Evolutionary conservation across 2,113 vertebrate species (phyloP).

Genomic region (Nettapus auritus): DNA sequence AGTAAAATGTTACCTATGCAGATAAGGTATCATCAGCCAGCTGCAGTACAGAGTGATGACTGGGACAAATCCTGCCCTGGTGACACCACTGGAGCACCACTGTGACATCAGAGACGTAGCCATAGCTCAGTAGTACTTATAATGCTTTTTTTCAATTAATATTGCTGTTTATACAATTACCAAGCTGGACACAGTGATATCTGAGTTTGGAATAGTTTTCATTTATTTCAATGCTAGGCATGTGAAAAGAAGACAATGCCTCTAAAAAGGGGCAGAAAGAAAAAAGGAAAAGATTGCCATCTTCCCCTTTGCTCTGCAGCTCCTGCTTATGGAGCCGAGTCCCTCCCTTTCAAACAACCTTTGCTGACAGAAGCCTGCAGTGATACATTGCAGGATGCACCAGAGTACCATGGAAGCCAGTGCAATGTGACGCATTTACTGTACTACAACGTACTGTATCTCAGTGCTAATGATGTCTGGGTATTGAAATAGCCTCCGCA

Average conservation of each 20-base stretch:
- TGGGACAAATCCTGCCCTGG: neutral
- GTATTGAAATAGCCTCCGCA: constrained; percentile 66
- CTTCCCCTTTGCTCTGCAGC: neutral
- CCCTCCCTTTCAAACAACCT: constrained; percentile 75
- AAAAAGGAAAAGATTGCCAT: neutral
- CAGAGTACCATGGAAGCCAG: constrained; percentile 39
- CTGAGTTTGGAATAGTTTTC: neutral
- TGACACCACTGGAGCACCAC: neutral
- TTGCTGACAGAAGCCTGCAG: constrained; percentile 56
- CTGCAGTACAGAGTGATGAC: neutral
- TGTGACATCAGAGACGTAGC: neutral
- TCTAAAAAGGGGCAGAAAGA: neutral
- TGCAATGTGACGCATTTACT: constrained; percentile 64
- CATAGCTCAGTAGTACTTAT: neutral
- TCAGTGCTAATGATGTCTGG: constrained; percentile 71
- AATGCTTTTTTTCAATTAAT: neutral
- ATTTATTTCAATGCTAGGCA: neutral
- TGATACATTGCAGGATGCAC: constrained; percentile 70
- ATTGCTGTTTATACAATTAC: neutral
- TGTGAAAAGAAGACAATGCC: rapidly evolving
- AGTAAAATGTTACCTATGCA: neutral
- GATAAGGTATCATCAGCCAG: neutral
- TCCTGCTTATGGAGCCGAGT: neutral
- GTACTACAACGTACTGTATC: constrained; percentile 63
- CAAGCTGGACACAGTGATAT: neutral